These are phyloP conservation scores for Oreonectes daqikongensis DNA, from an alignment of 2,797 vertebrate species.

Conservation along the genomic window DNA sequence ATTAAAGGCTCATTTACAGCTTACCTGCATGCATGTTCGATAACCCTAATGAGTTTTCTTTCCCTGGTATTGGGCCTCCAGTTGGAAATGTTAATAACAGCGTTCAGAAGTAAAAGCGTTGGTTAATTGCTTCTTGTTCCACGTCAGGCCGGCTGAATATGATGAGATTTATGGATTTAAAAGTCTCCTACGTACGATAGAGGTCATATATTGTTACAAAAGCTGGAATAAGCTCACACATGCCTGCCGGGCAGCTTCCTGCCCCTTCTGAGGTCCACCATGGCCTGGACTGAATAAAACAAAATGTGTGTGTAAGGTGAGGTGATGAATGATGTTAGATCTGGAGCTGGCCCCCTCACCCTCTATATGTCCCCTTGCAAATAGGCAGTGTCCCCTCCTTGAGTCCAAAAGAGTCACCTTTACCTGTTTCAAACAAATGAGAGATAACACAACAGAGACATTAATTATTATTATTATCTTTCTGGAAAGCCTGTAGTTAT, in stretches of 20 bases:
- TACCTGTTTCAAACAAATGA: conserved; percentile 74
- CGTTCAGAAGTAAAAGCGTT: conserved; percentile 39
- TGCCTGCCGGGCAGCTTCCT: conserved; percentile 31
- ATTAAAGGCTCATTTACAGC: conserved; percentile 40
- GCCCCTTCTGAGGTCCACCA: conserved; percentile 30
- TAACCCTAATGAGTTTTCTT: conserved; percentile 33
- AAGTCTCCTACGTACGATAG: conserved; percentile 32
- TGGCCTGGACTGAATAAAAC: conserved; percentile 28
- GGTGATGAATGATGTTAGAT: conserved; percentile 73
- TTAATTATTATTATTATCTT: conserved; percentile 71
- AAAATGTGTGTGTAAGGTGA: conserved; percentile 24
- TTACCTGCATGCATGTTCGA: conserved; percentile 24
- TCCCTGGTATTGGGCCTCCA: conserved; percentile 38
- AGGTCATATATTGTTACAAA: conserved; percentile 32
- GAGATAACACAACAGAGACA: conserved; percentile 70
- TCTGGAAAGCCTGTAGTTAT: conserved; percentile 62
- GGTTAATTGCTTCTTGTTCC: conserved; percentile 42
- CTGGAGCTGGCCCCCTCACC: conserved; percentile 62
- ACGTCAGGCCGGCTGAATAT: conserved; percentile 39
- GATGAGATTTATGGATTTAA: conserved; percentile 50
- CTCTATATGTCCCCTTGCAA: conserved; percentile 63
- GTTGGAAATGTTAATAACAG: conserved; percentile 52
- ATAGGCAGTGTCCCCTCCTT: conserved; percentile 65
- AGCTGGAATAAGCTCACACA: conserved; percentile 37
- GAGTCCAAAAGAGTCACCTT: conserved; percentile 65